Conservation (phyloP, 2,888 invertebrate species). For the Kuschelorhynchus macadamiae region DNA sequence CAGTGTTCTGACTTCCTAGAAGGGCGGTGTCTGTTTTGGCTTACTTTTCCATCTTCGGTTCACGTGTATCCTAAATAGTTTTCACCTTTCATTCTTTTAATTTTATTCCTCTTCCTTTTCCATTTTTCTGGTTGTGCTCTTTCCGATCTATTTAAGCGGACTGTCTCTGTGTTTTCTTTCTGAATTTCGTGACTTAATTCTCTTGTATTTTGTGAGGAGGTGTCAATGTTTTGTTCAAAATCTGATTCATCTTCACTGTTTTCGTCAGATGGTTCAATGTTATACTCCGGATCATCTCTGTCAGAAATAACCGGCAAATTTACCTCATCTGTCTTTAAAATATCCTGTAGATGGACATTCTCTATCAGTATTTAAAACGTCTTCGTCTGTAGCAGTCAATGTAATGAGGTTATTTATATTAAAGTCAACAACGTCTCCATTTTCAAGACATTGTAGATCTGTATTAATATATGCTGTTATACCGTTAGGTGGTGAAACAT, state of each 20-base stretch:
- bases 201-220: not conserved
- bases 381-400: conserved; percentile 1
- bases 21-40: too few species aligned
- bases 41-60: too few species aligned
- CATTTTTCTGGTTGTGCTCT: conserved; percentile 26
- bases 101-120: conserved; percentile 27
- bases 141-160: conserved; percentile 16
- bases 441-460: conserved; percentile 17
- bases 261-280: conserved; percentile 19
- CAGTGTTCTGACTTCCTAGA: too few species aligned
- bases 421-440: not conserved
- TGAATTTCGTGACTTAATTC: conserved; percentile 3
- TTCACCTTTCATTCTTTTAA: conserved; percentile 24
- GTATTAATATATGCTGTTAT: conserved; percentile 9
- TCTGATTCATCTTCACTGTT: not conserved
- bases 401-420: not conserved
- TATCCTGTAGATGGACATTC: not conserved
- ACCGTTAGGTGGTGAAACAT: conserved; percentile 3
- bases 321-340: not conserved
- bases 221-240: not conserved
- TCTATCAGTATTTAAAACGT: not conserved
- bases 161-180: not conserved
- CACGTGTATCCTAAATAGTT: too few species aligned
- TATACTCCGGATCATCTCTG: conserved; percentile 15
- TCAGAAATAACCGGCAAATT: conserved; percentile 8